Base-by-base conservation (phyloP, 1,140 invertebrate genomes). In the Trypoxylus dichotomus region DNA sequence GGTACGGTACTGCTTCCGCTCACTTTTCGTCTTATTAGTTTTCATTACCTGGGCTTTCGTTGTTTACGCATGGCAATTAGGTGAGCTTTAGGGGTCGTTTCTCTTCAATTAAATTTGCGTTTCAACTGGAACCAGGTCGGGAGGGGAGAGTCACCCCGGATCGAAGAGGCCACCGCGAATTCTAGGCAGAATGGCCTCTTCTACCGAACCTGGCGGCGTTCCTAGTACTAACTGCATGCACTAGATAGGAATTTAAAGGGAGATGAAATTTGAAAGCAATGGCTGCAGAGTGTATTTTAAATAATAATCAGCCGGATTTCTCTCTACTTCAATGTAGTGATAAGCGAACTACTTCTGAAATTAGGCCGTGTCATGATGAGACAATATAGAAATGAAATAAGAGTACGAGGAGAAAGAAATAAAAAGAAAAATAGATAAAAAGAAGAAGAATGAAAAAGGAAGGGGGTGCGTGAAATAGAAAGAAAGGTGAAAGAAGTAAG, bases 51-150 rank as follows among this genome's bases (percentile, higher is more conserved):
- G 47, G 47, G 3, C 15, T 54, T 15, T 54, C 47, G 19, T 54
- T 54, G 47, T 54, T 54, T 54, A 54, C 47, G 47, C 47, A n/a
- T 19, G 47, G 19, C 47, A 54, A 54, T 54, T 54, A 54, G 19
- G 47, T 19, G 47, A 6, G 15, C 19, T 54, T 54, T 19, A 54
- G 47, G 47, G 19, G 2, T n/a, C 47, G 47, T n/a, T n/a, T n/a
- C 47, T 54, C 47, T 54, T 54, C 47, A 54, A 54, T 54, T 54
- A 54, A 54, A 54, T 54, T 54, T 54, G 47, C 47, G 47, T 54
- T 54, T 54, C 47, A 54, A 54, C 19, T 54, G 13, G 15, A 19
- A 37, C 10, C 32, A 19, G 47, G 47, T 19, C 15, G n/a, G 15
- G 15, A 19, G 47, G 13, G 15, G 47, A 19, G 47, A 15, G 11